A percentile compares a stretch with the other conserved stretches of the same genome.
Conservation (phyloP, 2,797 vertebrate genomes). For the Loris lydekkerianus region DNA sequence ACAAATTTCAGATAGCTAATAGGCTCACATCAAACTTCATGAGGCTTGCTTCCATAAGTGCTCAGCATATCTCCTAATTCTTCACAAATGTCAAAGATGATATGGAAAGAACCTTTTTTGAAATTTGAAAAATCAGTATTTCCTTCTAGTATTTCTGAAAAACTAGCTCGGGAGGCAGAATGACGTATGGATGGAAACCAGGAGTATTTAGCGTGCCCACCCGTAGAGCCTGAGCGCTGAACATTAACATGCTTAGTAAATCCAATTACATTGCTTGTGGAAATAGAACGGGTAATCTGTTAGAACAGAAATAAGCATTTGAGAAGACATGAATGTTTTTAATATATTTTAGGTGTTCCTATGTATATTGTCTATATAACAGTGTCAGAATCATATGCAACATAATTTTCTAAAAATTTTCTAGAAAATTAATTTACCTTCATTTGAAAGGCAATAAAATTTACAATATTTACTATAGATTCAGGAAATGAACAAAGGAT, state of each 20-base stretch:
- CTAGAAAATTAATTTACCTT: conserved; percentile 46
- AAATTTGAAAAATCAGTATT: conserved; percentile 79
- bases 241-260: conserved; percentile 89
- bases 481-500: neutral
- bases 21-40: conserved; percentile 85
- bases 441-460: conserved; percentile 56
- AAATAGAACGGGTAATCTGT: conserved; percentile 92
- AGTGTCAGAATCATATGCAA: conserved; percentile 38
- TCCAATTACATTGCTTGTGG: conserved; percentile 91
- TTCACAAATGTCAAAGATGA: conserved; percentile 78
- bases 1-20: conserved; percentile 72
- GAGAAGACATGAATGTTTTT: conserved; percentile 39
- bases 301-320: conserved; percentile 79
- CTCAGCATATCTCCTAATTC: conserved; percentile 82
- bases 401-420: conserved; percentile 31
- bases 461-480: conserved; percentile 37
- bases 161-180: conserved; percentile 86
- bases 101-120: conserved; percentile 73
- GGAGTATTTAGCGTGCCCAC: conserved; percentile 87
- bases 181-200: conserved; percentile 88
- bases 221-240: conserved; percentile 93
- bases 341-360: conserved; percentile 49
- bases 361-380: conserved; percentile 27
- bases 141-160: conserved; percentile 82
- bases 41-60: conserved; percentile 78